Evolutionary conservation across 2,797 vertebrate species (phyloP).

Genomic region (Scyliorhinus canicula): DNA sequence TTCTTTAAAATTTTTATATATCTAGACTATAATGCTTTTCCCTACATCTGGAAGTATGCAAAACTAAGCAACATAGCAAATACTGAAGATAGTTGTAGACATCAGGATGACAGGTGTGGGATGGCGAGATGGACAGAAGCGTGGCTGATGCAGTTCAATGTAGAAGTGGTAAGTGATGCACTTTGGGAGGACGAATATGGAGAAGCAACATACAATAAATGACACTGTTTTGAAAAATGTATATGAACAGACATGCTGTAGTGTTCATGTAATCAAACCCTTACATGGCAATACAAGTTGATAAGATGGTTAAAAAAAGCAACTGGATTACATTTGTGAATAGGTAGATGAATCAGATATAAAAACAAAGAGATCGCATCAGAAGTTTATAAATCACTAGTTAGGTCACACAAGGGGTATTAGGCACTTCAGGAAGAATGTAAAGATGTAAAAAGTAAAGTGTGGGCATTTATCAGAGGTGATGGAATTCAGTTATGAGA

Average conservation of each 20-base stretch:
- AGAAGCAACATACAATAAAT: background rate
- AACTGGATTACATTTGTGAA: background rate
- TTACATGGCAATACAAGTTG: background rate
- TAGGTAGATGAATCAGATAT: background rate
- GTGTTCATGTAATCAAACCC: background rate
- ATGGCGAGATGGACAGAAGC: background rate
- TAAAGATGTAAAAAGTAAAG: background rate
- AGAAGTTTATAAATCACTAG: background rate
- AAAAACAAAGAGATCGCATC: background rate
- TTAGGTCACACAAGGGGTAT: background rate
- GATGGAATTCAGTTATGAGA: background rate
- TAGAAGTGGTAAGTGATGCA: background rate
- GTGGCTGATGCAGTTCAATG: background rate
- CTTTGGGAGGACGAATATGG: background rate
- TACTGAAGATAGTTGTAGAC: too few relatives aligned
- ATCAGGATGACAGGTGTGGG: background rate
- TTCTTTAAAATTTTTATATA: too few relatives aligned
- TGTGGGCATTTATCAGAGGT: background rate
- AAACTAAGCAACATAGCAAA: too few relatives aligned
- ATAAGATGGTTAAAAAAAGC: background rate
- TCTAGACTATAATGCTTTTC: too few relatives aligned
- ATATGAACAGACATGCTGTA: background rate
- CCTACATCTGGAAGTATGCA: too few relatives aligned
- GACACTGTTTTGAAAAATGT: background rate
- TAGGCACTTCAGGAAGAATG: background rate